These are phyloP conservation scores for Bemisia tabaci DNA, from an alignment of 1,140 invertebrate species.

Conservation along the genomic window DNA sequence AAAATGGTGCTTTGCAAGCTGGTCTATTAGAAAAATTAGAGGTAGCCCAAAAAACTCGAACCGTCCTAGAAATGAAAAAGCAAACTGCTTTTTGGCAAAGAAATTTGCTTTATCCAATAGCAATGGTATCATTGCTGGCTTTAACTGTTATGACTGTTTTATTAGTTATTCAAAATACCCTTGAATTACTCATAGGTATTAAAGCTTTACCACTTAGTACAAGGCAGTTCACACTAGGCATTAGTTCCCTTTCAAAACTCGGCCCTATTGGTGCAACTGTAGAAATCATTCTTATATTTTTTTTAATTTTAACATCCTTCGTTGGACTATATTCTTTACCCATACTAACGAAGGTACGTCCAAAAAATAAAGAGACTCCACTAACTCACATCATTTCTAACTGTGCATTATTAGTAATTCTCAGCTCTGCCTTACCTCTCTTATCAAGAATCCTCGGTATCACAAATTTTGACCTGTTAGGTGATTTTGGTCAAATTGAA, in stretches of 20 bases:
- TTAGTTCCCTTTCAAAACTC: slow-evolving; percentile 79
- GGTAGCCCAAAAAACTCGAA: slow-evolving; percentile 42
- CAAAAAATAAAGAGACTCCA: slow-evolving; percentile 63
- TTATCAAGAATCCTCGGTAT: slow-evolving; percentile 89
- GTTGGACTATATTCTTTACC: slow-evolving; percentile 85
- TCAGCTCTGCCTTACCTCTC: slow-evolving; percentile 89
- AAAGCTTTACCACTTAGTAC: slow-evolving; percentile 78
- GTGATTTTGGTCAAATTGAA: slow-evolving; percentile 90
- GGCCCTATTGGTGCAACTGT: slow-evolving; percentile 76
- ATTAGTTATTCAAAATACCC: slow-evolving; percentile 80
- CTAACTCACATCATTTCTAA: slow-evolving; percentile 85
- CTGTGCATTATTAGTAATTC: slow-evolving; percentile 75
- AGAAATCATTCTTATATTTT: slow-evolving; percentile 87
- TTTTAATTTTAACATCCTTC: slow-evolving; percentile 81
- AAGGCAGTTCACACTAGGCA: slow-evolving; percentile 82
- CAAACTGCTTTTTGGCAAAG: slow-evolving; percentile 72
- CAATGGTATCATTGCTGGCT: slow-evolving; percentile 72
- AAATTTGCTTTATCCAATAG: slow-evolving; percentile 80
- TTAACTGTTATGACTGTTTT: slow-evolving; percentile 77
- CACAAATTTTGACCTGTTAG: slow-evolving; percentile 94
- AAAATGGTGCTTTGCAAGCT: slow-evolving; percentile 49
- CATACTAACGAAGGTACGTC: slow-evolving; percentile 52
- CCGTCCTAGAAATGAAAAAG: slow-evolving; percentile 53
- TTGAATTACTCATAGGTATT: slow-evolving; percentile 83
- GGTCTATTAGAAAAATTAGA: slow-evolving; percentile 43